These are phyloP conservation scores for Glaucidium brasilianum DNA, from an alignment of 2,113 vertebrate genomes.

Conservation along the genomic window DNA sequence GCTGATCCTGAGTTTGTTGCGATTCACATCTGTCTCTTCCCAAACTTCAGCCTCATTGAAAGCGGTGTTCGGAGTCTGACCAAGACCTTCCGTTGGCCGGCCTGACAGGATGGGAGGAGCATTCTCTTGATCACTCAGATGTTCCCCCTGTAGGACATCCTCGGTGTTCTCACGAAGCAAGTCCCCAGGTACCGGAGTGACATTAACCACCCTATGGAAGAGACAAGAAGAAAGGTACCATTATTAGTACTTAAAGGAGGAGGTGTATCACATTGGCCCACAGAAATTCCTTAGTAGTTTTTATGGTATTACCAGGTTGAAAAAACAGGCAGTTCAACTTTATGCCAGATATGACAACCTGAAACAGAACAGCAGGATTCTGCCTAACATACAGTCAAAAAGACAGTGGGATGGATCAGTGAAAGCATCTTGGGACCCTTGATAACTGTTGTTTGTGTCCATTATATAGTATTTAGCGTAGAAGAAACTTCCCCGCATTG, in stretches of 20 bases:
- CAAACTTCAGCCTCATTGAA: conserved; percentile 87
- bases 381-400: background rate
- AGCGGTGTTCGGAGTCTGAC: conserved; percentile 64
- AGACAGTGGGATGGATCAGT: background rate
- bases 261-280: background rate
- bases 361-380: background rate
- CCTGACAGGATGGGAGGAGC: conserved; percentile 85
- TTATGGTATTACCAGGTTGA: background rate
- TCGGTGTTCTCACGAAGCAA: conserved; percentile 95
- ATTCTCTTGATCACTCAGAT: conserved; percentile 97
- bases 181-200: conserved; percentile 89
- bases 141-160: conserved; percentile 94
- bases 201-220: conserved; percentile 82
- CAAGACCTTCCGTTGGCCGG: conserved; percentile 72
- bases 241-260: background rate
- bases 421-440: background rate
- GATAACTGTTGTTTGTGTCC: background rate
- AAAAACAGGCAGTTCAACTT: background rate
- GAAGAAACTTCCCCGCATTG: background rate
- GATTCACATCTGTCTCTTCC: conserved; percentile 98
- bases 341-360: background rate
- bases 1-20: conserved; percentile 98
- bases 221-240: background rate
- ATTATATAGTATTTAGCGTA: background rate
- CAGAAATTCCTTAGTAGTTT: background rate